A percentile compares a stretch with the other conserved stretches of the same genome.
Evolutionary conservation across 2,113 vertebrate genomes (phyloP).

Genomic region (Morone chrysops): DNA sequence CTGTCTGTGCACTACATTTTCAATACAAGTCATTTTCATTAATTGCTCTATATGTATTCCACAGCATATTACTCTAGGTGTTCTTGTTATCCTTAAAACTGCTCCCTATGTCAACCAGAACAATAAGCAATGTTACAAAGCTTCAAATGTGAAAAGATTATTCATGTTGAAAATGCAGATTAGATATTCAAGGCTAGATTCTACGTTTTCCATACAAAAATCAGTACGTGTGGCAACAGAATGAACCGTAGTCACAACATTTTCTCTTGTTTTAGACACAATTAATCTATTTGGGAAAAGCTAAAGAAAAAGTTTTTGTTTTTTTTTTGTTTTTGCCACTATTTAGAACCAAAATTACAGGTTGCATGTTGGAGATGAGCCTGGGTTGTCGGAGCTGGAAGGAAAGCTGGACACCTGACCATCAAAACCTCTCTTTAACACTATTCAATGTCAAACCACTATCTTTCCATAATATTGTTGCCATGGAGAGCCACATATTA

Average conservation of each 20-base stretch:
- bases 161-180: neutral
- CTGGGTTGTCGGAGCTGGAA: neutral
- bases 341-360: neutral
- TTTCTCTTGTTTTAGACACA: neutral
- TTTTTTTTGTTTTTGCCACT: neutral
- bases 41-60: neutral
- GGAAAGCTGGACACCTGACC: neutral
- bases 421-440: neutral
- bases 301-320: no score
- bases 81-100: neutral
- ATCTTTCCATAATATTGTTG: conserved; percentile 9
- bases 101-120: neutral
- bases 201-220: neutral
- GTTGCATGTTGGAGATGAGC: neutral
- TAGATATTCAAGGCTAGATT: neutral
- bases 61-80: neutral
- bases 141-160: no score
- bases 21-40: neutral
- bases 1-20: neutral
- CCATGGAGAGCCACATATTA: neutral
- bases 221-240: neutral
- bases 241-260: neutral
- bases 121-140: neutral
- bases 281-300: neutral
- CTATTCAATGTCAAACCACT: neutral